Conservation (phyloP, 2,888 invertebrate genomes). For the Cephus runcator region DNA sequence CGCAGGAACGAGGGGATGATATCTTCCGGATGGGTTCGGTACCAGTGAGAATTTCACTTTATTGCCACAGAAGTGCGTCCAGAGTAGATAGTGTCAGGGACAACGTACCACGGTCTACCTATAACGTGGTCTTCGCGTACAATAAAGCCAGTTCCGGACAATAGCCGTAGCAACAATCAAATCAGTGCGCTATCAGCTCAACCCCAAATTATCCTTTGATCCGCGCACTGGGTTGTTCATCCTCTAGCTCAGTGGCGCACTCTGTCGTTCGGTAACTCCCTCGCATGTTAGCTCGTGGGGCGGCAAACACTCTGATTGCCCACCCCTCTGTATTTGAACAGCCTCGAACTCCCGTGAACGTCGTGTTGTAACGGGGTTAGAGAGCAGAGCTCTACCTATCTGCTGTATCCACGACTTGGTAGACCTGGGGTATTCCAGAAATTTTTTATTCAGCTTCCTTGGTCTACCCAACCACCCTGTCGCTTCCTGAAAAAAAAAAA, state of each 20-base stretch:
- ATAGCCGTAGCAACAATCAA: constrained; percentile 64
- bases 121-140: constrained; percentile 34
- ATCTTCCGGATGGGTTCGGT: neutral
- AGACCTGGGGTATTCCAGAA: neutral
- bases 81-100: constrained; percentile 52
- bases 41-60: constrained; percentile 22
- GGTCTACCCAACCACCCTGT: neutral
- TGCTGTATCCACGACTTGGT: neutral
- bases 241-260: constrained; percentile 24
- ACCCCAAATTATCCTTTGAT: constrained; percentile 54
- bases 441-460: neutral
- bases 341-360: constrained; percentile 41
- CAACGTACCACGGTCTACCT: constrained; percentile 32
- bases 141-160: constrained; percentile 57
- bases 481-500: neutral
- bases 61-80: constrained; percentile 27
- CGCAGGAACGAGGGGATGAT: neutral
- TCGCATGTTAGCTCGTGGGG: constrained; percentile 50
- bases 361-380: neutral
- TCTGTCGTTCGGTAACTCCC: constrained; percentile 30
- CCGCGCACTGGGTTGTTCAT: constrained; percentile 26
- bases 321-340: constrained; percentile 60
- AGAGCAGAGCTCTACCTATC: neutral
- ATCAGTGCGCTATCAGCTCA: constrained; percentile 60
- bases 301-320: constrained; percentile 64